Conservation (phyloP, 2,888 invertebrate genomes). For the Rhagophthalmus giganteus region DNA sequence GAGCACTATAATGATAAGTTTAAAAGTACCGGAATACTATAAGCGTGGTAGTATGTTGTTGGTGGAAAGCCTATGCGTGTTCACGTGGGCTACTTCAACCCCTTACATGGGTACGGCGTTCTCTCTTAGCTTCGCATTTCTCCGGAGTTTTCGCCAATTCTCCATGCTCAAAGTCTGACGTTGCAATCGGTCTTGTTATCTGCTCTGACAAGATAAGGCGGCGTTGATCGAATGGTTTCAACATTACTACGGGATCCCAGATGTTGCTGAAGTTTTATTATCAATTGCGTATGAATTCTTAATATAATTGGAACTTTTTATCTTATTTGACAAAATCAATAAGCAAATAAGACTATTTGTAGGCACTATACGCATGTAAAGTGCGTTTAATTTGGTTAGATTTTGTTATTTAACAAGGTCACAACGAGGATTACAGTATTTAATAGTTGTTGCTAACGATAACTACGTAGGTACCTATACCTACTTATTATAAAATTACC, state of each 20-base stretch:
- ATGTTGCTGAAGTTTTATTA: conserved; percentile 24
- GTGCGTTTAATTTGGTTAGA: no score
- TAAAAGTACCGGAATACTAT: conserved; percentile 38
- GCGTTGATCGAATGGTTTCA: conserved; percentile 36
- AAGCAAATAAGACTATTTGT: not conserved
- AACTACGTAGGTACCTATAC: no score
- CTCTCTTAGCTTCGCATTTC: conserved; percentile 30
- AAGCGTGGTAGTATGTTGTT: conserved; percentile 36
- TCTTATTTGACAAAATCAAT: not conserved
- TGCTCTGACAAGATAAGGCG: conserved; percentile 39
- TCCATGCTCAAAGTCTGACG: conserved; percentile 31
- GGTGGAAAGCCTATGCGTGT: conserved; percentile 42
- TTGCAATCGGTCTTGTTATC: conserved; percentile 40
- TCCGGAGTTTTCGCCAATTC: conserved; percentile 25
- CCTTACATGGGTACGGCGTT: conserved; percentile 33
- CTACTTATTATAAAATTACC: no score
- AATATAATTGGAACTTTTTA: conserved; percentile 14
- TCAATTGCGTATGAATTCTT: conserved; percentile 22
- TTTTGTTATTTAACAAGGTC: no score
- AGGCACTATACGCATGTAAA: not conserved
- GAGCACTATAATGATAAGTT: conserved; percentile 15
- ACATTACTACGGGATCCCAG: conserved; percentile 21
- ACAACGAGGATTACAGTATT: no score
- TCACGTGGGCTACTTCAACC: conserved; percentile 31
- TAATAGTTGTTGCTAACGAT: no score